Conservation (phyloP, 2,113 vertebrate species). For the Microtus pennsylvanicus region DNA sequence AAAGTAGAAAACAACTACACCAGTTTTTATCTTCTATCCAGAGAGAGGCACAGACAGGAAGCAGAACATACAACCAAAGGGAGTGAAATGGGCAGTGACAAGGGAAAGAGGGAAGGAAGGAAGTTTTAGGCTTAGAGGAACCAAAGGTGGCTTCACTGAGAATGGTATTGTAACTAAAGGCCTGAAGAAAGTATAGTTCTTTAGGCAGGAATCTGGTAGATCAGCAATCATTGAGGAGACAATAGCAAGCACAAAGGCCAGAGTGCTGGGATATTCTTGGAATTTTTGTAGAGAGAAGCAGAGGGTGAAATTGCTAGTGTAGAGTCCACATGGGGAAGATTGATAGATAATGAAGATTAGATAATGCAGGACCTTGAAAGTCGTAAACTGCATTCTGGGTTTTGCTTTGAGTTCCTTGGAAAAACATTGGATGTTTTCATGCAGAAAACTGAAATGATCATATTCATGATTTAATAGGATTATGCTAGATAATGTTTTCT, state of each 20-base stretch:
- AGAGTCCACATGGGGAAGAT: background rate
- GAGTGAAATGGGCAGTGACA: background rate
- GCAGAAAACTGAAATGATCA: background rate
- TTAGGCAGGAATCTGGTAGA: background rate
- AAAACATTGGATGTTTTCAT: background rate
- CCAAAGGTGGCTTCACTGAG: background rate
- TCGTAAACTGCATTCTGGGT: background rate
- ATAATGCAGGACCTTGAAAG: background rate
- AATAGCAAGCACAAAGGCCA: background rate
- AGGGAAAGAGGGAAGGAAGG: background rate
- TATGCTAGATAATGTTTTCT: background rate
- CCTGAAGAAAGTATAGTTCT: background rate
- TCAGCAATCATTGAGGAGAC: background rate
- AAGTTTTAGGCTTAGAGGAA: background rate
- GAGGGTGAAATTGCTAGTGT: background rate
- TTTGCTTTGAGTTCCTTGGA: background rate
- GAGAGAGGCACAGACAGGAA: background rate
- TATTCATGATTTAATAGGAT: background rate
- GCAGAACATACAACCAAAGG: background rate
- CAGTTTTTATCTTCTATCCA: background rate
- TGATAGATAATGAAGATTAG: background rate
- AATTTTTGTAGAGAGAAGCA: background rate
- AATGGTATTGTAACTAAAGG: conserved; percentile 1
- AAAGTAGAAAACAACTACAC: background rate
- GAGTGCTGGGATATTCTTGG: background rate